phyloP scores from a whole-genome alignment of 2,888 invertebrate species.

The Hybos culiciformis region DNA sequence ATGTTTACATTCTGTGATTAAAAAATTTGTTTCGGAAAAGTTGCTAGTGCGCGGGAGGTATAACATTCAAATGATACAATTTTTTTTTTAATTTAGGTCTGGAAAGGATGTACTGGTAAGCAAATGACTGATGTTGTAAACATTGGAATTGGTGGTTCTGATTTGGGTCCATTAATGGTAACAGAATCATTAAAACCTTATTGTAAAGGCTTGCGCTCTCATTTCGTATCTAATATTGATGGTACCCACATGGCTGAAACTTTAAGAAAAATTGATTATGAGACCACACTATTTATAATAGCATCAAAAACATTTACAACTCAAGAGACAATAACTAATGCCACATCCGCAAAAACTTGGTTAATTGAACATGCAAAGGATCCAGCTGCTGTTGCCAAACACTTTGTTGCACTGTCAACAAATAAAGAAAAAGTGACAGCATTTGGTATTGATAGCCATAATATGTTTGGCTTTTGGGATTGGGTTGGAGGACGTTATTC shows the following conservation, averaged over 20 bases:
- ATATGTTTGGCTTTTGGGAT: constrained; percentile 99
- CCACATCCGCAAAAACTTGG: constrained; percentile 95
- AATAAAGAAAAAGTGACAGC: constrained; percentile 87
- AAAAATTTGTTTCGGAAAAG: too few species aligned
- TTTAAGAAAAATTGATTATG: constrained; percentile 75
- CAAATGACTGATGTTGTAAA: constrained; percentile 94
- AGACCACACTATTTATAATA: constrained; percentile 93
- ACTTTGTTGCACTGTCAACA: constrained; percentile 96
- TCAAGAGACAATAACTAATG: constrained; percentile 98
- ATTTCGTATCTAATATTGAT: constrained; percentile 99
- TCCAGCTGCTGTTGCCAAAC: constrained; percentile 84
- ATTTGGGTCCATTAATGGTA: constrained; percentile 97
- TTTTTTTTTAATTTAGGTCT: too few species aligned
- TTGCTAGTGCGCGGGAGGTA: too few species aligned
- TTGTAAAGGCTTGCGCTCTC: constrained; percentile 68
- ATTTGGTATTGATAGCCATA: constrained; percentile 92
- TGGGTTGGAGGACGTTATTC: constrained; percentile 99
- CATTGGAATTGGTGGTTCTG: constrained; percentile 98
- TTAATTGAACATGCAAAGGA: constrained; percentile 74
- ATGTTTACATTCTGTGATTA: too few species aligned
- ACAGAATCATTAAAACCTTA: constrained; percentile 93
- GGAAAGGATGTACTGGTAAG: constrained; percentile 80
- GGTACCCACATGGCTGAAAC: constrained; percentile 96
- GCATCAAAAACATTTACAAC: constrained; percentile 99
- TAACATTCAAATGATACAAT: too few species aligned